A percentile compares a stretch with the other conserved stretches of the same genome.
phyloP scores from a whole-genome alignment of 2,888 invertebrate genomes.

The Bimastos eiseni region DNA sequence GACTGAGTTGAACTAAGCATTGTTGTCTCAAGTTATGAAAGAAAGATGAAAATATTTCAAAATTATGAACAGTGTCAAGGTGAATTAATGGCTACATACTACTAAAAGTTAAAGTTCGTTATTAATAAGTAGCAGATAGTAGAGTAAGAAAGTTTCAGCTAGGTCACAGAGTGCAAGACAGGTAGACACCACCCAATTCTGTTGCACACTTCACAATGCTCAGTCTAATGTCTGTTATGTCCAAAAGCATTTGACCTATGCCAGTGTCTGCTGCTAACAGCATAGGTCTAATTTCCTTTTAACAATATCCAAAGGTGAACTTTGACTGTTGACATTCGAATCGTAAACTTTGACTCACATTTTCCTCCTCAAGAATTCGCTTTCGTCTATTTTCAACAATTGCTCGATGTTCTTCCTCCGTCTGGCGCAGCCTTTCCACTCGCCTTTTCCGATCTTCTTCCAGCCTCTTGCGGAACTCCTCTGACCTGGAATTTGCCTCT shows the following conservation, averaged over 20 bases:
- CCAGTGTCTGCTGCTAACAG: background rate
- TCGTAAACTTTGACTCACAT: background rate
- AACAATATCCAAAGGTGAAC: background rate
- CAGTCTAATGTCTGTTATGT: background rate
- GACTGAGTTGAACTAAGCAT: too few species aligned
- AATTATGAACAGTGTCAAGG: too few species aligned
- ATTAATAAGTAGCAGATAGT: too few species aligned
- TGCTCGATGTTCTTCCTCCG: constrained; percentile 25
- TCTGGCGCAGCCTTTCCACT: constrained; percentile 14
- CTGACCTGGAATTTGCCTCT: constrained; percentile 20
- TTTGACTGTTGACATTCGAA: too few species aligned
- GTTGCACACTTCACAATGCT: background rate
- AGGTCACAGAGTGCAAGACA: too few species aligned
- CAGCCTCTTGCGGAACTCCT: constrained; percentile 32
- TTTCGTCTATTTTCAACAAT: constrained; percentile 22
- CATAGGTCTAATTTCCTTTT: background rate
- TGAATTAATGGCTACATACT: too few species aligned
- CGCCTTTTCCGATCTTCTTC: constrained; percentile 25
- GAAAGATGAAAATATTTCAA: too few species aligned
- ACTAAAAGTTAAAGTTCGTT: too few species aligned
- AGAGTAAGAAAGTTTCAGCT: too few species aligned
- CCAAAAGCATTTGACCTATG: background rate
- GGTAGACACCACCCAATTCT: background rate
- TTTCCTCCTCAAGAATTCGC: constrained; percentile 26
- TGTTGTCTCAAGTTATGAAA: too few species aligned